A percentile compares a stretch with the other conserved stretches of the same genome.
phyloP scores from a whole-genome alignment of 1,140 invertebrate species.

The Zaprionus gabonicus region DNA sequence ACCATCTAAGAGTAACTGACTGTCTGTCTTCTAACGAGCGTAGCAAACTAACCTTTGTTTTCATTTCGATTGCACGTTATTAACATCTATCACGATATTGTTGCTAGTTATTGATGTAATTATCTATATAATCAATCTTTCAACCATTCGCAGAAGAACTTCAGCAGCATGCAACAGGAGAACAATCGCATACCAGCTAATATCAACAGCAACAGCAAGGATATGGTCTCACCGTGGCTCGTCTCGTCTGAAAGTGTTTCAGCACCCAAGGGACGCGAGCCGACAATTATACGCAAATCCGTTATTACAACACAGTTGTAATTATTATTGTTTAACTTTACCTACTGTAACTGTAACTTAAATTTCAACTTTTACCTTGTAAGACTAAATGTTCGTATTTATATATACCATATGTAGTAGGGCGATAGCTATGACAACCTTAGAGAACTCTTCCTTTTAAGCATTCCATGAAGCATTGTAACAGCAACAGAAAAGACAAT shows the following conservation, averaged over 20 bases:
- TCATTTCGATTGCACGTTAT: constrained; percentile 70
- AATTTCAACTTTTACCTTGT: constrained; percentile 56
- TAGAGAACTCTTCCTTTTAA: constrained; percentile 70
- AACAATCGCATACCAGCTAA: constrained; percentile 78
- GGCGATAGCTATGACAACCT: constrained; percentile 63
- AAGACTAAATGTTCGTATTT: constrained; percentile 78
- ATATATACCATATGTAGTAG: constrained; percentile 45
- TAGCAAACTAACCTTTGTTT: constrained; percentile 54
- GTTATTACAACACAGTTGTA: constrained; percentile 93
- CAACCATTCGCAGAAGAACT: constrained; percentile 81
- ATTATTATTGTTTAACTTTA: constrained; percentile 74
- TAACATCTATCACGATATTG: constrained; percentile 23
- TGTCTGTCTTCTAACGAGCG: constrained; percentile 57
- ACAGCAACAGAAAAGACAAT: constrained; percentile 67
- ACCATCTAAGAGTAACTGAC: constrained; percentile 32
- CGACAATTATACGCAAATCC: constrained; percentile 91
- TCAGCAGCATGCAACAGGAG: constrained; percentile 81
- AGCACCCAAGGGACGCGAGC: constrained; percentile 88
- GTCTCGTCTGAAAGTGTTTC: constrained; percentile 90
- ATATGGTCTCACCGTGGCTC: constrained; percentile 90
- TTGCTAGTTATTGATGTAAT: neutral
- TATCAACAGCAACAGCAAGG: constrained; percentile 80
- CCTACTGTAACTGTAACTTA: constrained; percentile 83
- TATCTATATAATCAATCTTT: neutral
- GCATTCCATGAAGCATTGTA: constrained; percentile 58